These are phyloP conservation scores for Diadumene lineata DNA, from an alignment of 92 coral and sea anemone genomes.

Conservation along the genomic window DNA sequence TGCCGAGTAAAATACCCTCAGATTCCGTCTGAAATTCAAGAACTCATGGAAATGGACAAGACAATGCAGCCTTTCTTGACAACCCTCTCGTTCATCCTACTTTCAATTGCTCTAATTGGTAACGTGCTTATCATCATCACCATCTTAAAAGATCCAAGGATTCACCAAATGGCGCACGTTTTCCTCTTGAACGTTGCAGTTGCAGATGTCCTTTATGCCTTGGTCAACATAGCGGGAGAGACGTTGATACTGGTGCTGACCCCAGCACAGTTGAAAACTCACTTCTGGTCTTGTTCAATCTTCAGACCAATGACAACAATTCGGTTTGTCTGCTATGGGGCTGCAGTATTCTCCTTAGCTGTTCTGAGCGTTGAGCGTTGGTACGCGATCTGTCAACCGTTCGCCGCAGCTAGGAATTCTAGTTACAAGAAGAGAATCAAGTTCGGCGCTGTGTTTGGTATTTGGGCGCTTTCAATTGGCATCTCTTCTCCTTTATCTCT, in stretches of 20 bases:
- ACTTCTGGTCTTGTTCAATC: slow-evolving; percentile 20
- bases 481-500: slow-evolving; percentile 31
- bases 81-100: slow-evolving; percentile 22
- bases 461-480: slow-evolving; percentile 37
- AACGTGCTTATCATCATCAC: slow-evolving; percentile 45
- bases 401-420: slow-evolving; percentile 26
- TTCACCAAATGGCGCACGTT: slow-evolving; percentile 49
- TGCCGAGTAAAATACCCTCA: slow-evolving; percentile 1
- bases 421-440: slow-evolving; percentile 32
- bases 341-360: slow-evolving; percentile 41
- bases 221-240: slow-evolving; percentile 53
- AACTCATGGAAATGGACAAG: slow-evolving; percentile 18
- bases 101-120: slow-evolving; percentile 47
- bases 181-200: slow-evolving; percentile 60
- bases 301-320: slow-evolving; percentile 34
- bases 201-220: slow-evolving; percentile 47
- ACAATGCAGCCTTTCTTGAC: slow-evolving; percentile 45
- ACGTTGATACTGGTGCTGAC: slow-evolving; percentile 4
- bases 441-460: slow-evolving; percentile 1
- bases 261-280: neutral
- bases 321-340: slow-evolving; percentile 44
- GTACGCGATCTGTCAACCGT: slow-evolving; percentile 40
- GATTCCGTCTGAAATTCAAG: slow-evolving; percentile 23
- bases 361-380: slow-evolving; percentile 57
- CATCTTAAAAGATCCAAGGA: slow-evolving; percentile 36